Evolutionary conservation across 2,113 vertebrate genomes (phyloP), one percentile per base, ranked within the genome.

Genomic region (Dicentrarchus labrax): DNA sequence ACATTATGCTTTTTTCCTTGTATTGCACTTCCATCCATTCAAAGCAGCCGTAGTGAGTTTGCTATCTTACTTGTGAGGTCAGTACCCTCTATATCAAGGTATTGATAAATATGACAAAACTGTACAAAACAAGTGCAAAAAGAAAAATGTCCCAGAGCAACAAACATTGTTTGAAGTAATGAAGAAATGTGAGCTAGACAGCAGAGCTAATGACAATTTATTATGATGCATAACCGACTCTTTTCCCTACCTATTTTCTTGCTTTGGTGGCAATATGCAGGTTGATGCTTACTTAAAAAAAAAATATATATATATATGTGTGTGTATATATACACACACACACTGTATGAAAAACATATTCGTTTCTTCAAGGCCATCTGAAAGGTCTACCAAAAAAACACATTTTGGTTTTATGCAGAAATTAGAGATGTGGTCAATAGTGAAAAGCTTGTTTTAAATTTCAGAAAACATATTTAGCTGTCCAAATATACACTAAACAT

Each of bases 101-200:
- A 60, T n/a, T 60, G 36, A 74, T 30, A 21, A 74, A 60, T 21
- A 5, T 43, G n/a, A 61, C n/a, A 82, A 57, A 66, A 4, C 48
- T 47, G 30, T 11, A 47, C 1, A 71, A 64, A 47, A 21, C 15
- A 50, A 59, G 12, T 24, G 43, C 8, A 60, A 69, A 57, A 47
- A 54, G 5, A 24, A 36, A 6, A 76, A 57, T 41, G 8, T 45
- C 17, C 21, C 19, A 38, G 16, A 72, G 50, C 21, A 43, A 50
- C 22, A 50, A 48, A 67, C 13, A 36, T 4, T 11, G 64, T 36
- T 47, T 76, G 9, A 71, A 22, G 19, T 51, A 62, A 21, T 53
- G 3, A 72, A n/a, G 71, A 66, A 60, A 70, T 65, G 7, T 11
- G 59, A n/a, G n/a, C 36, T 6, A 61, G 13, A 56, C 24, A 48